A percentile compares a stretch with the other conserved stretches of the same genome.
phyloP scores from a whole-genome alignment of 2,888 invertebrate genomes.

The Diabrotica balteata region DNA sequence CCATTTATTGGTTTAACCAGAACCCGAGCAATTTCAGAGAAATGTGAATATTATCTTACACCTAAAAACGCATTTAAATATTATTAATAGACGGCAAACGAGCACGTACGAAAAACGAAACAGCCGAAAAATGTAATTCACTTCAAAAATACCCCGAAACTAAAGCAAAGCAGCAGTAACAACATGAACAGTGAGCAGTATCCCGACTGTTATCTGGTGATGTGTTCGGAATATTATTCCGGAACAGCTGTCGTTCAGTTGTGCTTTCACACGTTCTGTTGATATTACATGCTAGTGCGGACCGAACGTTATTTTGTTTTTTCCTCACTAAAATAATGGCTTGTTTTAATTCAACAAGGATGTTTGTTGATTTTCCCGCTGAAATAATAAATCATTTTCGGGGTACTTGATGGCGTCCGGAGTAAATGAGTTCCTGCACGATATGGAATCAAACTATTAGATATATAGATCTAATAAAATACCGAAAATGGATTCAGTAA shows the following conservation, averaged over 20 bases:
- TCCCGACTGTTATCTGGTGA: constrained; percentile 23
- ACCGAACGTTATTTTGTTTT: constrained; percentile 35
- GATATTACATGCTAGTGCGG: constrained; percentile 49
- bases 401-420: constrained; percentile 8
- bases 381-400: constrained; percentile 31
- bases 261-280: constrained; percentile 56
- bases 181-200: constrained; percentile 12
- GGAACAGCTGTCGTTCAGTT: constrained; percentile 51
- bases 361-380: constrained; percentile 33
- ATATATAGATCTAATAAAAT: too few relatives aligned
- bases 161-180: not conserved
- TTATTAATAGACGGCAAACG: not conserved
- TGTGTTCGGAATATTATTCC: constrained; percentile 47
- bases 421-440: too few relatives aligned
- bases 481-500: too few relatives aligned
- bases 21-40: too few relatives aligned
- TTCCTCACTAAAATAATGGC: constrained; percentile 30
- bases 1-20: too few relatives aligned
- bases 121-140: constrained; percentile 1
- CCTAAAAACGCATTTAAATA: not conserved
- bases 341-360: constrained; percentile 29
- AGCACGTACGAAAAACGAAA: not conserved
- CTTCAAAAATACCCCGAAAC: constrained; percentile 3
- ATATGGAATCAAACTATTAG: too few relatives aligned
- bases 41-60: too few relatives aligned